Evolutionary conservation across 1,140 invertebrate genomes (phyloP).

Genomic region (Calephelis nemesis): DNA sequence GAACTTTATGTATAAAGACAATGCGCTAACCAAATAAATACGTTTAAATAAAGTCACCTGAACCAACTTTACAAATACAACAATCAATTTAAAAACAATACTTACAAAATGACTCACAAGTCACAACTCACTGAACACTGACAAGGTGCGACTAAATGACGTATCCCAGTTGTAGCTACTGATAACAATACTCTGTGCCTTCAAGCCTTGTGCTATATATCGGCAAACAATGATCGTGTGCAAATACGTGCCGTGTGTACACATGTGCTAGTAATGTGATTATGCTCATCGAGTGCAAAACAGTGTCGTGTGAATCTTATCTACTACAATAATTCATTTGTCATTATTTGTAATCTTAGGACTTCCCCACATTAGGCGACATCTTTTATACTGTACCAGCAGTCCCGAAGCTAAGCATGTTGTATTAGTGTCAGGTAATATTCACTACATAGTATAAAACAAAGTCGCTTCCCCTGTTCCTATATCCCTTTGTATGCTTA

Average conservation of each 20-base stretch:
- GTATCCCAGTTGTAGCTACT: slow-evolving; percentile 9
- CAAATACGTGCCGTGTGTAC: slow-evolving; percentile 9
- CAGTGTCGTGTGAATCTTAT: slow-evolving; percentile 20
- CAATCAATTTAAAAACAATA: not conserved
- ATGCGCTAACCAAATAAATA: not conserved
- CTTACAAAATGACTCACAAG: slow-evolving; percentile 2
- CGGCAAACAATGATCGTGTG: slow-evolving; percentile 16
- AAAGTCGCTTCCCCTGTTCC: too few species aligned
- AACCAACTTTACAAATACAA: not conserved
- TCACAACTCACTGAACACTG: not conserved
- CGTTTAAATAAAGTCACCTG: not conserved
- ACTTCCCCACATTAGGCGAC: not conserved
- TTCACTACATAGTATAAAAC: too few species aligned
- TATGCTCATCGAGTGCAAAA: slow-evolving; percentile 21
- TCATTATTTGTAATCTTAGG: not conserved
- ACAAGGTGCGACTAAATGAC: not conserved
- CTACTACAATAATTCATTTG: not conserved
- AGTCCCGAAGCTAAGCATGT: not conserved
- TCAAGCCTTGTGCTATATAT: not conserved
- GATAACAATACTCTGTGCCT: slow-evolving; percentile 7
- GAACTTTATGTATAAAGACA: not conserved
- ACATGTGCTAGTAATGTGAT: slow-evolving; percentile 1
- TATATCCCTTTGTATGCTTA: too few species aligned
- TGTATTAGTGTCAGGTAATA: not conserved
- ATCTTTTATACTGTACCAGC: not conserved